phyloP scores from a whole-genome alignment of 2,797 vertebrate species.

The Cottoperca gobio region DNA sequence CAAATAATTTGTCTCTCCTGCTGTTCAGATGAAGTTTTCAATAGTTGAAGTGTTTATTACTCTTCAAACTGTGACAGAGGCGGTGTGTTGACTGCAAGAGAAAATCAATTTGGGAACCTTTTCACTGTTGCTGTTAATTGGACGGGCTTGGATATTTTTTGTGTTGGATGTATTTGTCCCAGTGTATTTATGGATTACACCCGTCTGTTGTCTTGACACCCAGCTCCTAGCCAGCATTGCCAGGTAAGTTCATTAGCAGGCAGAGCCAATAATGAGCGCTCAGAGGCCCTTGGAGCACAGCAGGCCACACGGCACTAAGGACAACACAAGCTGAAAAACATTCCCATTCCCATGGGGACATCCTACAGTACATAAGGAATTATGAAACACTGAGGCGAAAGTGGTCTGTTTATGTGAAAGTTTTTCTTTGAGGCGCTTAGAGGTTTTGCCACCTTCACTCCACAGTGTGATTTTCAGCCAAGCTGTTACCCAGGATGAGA shows the following conservation, averaged over 20 bases:
- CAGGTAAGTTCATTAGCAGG: constrained; percentile 65
- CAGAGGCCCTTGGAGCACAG: constrained; percentile 28
- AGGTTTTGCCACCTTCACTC: constrained; percentile 64
- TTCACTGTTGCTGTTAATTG: constrained; percentile 64
- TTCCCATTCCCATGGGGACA: constrained; percentile 21
- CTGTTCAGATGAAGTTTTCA: constrained; percentile 24
- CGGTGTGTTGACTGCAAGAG: constrained; percentile 10
- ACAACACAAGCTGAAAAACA: constrained; percentile 42
- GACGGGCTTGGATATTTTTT: constrained; percentile 22
- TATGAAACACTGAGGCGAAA: constrained; percentile 31
- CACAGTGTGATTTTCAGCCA: constrained; percentile 52
- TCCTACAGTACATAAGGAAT: constrained; percentile 16
- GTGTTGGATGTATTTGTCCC: constrained; percentile 36
- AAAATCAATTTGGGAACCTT: constrained; percentile 63
- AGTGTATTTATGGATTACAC: constrained; percentile 29
- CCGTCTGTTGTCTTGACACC: constrained; percentile 49
- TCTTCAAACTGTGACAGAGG: constrained; percentile 30
- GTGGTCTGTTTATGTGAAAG: constrained; percentile 59
- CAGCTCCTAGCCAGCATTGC: constrained; percentile 6
- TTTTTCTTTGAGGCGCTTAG: constrained; percentile 55
- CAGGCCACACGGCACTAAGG: constrained; percentile 36
- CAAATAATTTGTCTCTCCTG: constrained; percentile 17
- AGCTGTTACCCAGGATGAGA: constrained; percentile 67
- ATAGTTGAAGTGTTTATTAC: constrained; percentile 35
- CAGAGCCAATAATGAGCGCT: constrained; percentile 56